Evolutionary conservation across 2,113 vertebrate genomes (phyloP), one percentile per base, ranked within the genome.

Genomic region (Zapus hudsonius): DNA sequence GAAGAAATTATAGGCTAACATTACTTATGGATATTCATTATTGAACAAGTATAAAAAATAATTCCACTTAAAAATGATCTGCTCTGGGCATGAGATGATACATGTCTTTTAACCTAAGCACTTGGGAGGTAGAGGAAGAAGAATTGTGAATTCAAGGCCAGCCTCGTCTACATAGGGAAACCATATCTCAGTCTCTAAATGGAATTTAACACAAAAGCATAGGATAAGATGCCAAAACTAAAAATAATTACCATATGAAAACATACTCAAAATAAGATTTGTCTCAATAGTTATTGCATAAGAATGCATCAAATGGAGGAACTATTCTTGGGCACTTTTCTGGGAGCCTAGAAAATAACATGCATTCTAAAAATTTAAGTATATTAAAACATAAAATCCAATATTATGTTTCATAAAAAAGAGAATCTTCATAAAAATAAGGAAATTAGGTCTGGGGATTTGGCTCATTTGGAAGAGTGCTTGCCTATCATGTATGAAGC

Each of bases 341-440:
- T 80, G 44, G 17, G 47, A 88, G 38, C 33, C 31, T 38, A 20
- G 64, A 83, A 83, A 86, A 59, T 4, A 44, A 4, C 64, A 36
- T 40, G 20, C 55, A 82, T 91, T 89, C 57, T 64, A 44, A 63
- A n/a, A 86, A 76, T 87, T 92, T 47, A 42, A 87, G 57, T 81
- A 81, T 75, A 25, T 47, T 47, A 47, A 47, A 12, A 47, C 12
- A 52, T 10, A 91, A 92, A 36, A 47, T 69, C 7, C 36, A 87
- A 57, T 1, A 61, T 6, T 74, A 12, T 17, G 10, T 73, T 75
- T 87, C 20, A 85, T 66, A 9, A 38, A 87, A 57, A 90, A 89
- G 44, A 95, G 22, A 92, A 33, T 89, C 38, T 22, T 20, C 12
- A 89, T 95, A 90, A 86, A 91, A 81, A 64, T 61, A 86, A 23